Base-by-base conservation (phyloP, 2,113 vertebrate species). In the Vulpes ferrilata region DNA sequence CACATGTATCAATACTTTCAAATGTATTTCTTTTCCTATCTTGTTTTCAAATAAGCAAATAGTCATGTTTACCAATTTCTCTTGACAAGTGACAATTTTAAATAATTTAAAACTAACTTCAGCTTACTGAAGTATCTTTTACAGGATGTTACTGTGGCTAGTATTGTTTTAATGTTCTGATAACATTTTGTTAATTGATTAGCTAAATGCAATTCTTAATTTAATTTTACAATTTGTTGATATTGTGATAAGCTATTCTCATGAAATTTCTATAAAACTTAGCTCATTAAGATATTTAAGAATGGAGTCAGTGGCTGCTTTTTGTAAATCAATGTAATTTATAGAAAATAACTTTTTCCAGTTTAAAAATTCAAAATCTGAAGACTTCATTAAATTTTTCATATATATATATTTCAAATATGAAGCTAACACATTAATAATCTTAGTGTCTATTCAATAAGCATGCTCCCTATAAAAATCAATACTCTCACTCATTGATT, bases 361-460 rank as follows among this genome's bases (percentile, higher is more conserved):
- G 23, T 30, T 93, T 89, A 84, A 85, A 89, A 95, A 93, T 90
- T 59, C 30, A 83, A 92, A 84, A 79, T 88, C 5, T 74, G n/a
- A 83, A 84, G 25, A 74, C 30, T 81, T 64, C 38, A 88, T 32
- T 90, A 73, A 32, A 94, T 25, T 78, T 96, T 76, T 76, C 55
- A 76, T 22, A 48, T 85, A 27, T 85, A 27, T 69, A 17, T 55
- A 84, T 51, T 67, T 88, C 74, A 91, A 82, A 91, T 55, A 82
- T 7, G n/a, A 94, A 83, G 16, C 78, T 62, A 71, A 9, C 55
- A 5, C 25, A 53, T 92, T 88, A 88, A 74, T 22, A 73, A 64
- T 7, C 57, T 74, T 59, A 48, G 81, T 74, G 60, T 88, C n/a
- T 74, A 57, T 62, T 81, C 51, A 10, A 81, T 35, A 81, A 88